phyloP scores from a whole-genome alignment of 1,140 invertebrate genomes.

The Planococcus citri region DNA sequence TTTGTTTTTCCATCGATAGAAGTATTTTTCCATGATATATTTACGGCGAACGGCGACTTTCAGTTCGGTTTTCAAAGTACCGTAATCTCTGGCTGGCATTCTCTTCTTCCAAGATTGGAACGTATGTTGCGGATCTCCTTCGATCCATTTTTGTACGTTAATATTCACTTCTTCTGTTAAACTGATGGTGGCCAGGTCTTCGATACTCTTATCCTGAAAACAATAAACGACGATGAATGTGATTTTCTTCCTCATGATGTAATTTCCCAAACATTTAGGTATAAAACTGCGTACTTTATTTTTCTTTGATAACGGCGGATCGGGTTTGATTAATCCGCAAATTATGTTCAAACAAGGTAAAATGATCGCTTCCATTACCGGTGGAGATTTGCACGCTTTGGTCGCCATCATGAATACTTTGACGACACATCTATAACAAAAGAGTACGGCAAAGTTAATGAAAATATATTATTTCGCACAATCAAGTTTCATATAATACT shows the following conservation, averaged over 20 bases:
- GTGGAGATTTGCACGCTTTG: slow-evolving; percentile 52
- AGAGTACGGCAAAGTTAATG: background rate
- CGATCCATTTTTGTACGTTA: slow-evolving; percentile 61
- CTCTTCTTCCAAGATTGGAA: slow-evolving; percentile 56
- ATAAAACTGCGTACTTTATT: slow-evolving; percentile 35
- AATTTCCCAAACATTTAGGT: background rate
- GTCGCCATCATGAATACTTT: slow-evolving; percentile 65
- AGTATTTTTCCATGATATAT: slow-evolving; percentile 69
- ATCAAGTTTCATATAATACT: slow-evolving; percentile 10
- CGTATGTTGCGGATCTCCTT: slow-evolving; percentile 54
- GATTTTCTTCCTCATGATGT: background rate
- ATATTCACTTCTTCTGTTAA: slow-evolving; percentile 50
- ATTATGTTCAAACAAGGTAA: slow-evolving; percentile 75
- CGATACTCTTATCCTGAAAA: slow-evolving; percentile 41
- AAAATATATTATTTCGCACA: too few species aligned
- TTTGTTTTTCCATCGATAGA: slow-evolving; percentile 43
- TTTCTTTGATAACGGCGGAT: slow-evolving; percentile 42
- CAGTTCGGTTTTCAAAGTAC: background rate
- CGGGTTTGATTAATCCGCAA: slow-evolving; percentile 60
- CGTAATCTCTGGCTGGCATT: slow-evolving; percentile 33
- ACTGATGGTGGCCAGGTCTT: slow-evolving; percentile 38
- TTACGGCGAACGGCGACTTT: slow-evolving; percentile 25
- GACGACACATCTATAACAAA: slow-evolving; percentile 67
- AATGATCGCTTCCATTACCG: slow-evolving; percentile 62
- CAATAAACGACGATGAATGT: background rate